These are phyloP conservation scores for Theocolax elegans DNA, from an alignment of 1,140 invertebrate genomes.

Conservation along the genomic window DNA sequence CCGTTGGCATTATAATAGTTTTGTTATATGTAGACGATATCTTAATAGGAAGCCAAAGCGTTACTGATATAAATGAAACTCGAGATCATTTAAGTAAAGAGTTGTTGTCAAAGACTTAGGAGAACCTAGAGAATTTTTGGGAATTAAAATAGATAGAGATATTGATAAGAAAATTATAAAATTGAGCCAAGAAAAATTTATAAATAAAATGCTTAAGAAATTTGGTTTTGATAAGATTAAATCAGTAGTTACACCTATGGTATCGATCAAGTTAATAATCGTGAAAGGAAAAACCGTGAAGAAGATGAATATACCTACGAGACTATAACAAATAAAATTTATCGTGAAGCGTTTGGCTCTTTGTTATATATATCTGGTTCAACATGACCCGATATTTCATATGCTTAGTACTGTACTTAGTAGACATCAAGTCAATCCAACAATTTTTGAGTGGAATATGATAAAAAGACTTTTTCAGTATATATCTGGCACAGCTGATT, in stretches of 20 bases:
- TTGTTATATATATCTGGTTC: too few relatives aligned
- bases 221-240: constrained; percentile 18
- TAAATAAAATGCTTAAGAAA: constrained; percentile 7
- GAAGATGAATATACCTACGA: not conserved
- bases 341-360: not conserved
- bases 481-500: constrained; percentile 15
- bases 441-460: too few relatives aligned
- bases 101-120: not conserved
- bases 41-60: not conserved
- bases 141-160: not conserved
- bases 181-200: not conserved
- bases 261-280: constrained; percentile 23
- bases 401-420: not conserved
- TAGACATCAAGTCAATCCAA: too few relatives aligned
- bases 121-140: not conserved
- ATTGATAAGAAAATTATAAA: not conserved
- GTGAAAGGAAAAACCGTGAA: constrained; percentile 3
- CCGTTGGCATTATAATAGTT: constrained; percentile 41
- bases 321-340: not conserved
- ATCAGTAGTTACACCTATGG: constrained; percentile 31
- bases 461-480: constrained; percentile 1
- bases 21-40: constrained; percentile 12
- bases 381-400: not conserved
- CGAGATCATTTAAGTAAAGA: not conserved
- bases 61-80: constrained; percentile 51